Conservation (phyloP, 2,888 invertebrate genomes). For the Smittia aterrima region DNA sequence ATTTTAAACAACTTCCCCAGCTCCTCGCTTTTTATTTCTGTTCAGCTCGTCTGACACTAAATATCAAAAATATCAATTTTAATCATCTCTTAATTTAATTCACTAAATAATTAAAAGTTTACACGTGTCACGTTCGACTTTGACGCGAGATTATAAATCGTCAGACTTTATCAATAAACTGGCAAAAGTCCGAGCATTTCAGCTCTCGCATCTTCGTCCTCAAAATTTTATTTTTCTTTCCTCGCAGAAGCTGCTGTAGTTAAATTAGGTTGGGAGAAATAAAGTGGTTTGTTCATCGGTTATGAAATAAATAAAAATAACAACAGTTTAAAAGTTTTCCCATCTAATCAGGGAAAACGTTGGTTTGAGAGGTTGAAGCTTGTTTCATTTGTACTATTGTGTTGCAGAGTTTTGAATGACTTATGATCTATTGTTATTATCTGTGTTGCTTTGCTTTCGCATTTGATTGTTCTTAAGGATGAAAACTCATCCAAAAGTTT, state of each 20-base stretch:
- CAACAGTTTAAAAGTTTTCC: too few relatives aligned
- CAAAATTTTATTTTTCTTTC: neutral
- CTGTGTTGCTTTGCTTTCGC: too few relatives aligned
- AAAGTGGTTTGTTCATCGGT: neutral
- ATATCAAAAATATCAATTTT: slow-evolving; percentile 34
- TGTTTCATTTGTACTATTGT: slow-evolving; percentile 2
- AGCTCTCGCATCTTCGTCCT: neutral
- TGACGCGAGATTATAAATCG: neutral
- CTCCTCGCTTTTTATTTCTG: neutral
- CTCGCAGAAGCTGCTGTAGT: neutral
- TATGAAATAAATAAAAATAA: neutral
- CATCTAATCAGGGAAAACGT: too few relatives aligned
- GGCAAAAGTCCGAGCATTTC: slow-evolving; percentile 2
- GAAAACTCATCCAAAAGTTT: too few relatives aligned
- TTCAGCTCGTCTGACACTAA: slow-evolving; percentile 4
- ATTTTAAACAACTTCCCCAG: slow-evolving; percentile 29
- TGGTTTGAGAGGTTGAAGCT: too few relatives aligned
- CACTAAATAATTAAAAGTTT: slow-evolving; percentile 12
- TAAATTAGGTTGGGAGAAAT: neutral
- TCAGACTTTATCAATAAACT: neutral
- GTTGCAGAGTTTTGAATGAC: neutral
- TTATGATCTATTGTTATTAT: neutral
- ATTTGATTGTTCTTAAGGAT: too few relatives aligned
- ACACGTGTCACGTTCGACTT: neutral
- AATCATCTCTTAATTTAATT: neutral